Conservation (phyloP, 2,113 vertebrate species). For the Xiphophorus hellerii region DNA sequence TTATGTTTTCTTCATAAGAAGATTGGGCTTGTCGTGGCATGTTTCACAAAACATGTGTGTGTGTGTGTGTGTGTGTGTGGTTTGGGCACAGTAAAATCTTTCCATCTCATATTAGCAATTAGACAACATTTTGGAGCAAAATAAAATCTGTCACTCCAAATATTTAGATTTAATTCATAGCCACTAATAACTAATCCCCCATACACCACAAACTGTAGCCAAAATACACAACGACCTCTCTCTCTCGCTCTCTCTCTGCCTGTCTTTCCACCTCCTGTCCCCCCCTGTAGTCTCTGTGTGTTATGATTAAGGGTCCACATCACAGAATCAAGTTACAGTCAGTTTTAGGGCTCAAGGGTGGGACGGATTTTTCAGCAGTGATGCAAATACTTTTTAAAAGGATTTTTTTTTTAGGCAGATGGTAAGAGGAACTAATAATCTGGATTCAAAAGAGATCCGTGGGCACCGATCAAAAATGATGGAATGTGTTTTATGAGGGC, state of each 20-base stretch:
- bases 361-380: slow-evolving; percentile 55
- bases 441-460: slow-evolving; percentile 13
- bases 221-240: slow-evolving; percentile 60
- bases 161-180: slow-evolving; percentile 61
- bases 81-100: neutral
- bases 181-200: slow-evolving; percentile 47
- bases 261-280: neutral
- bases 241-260: neutral
- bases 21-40: neutral
- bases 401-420: slow-evolving; percentile 23
- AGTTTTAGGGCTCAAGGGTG: slow-evolving; percentile 45
- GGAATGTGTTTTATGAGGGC: slow-evolving; percentile 12
- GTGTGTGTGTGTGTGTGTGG: neutral
- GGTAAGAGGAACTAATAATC: slow-evolving; percentile 26
- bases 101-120: slow-evolving; percentile 11
- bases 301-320: slow-evolving; percentile 52
- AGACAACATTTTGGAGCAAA: slow-evolving; percentile 37
- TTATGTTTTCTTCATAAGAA: neutral
- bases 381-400: slow-evolving; percentile 48
- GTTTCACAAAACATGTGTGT: neutral
- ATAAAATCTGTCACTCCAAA: slow-evolving; percentile 46
- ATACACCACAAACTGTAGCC: slow-evolving; percentile 41
- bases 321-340: slow-evolving; percentile 67
- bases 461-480: slow-evolving; percentile 1
- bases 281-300: slow-evolving; percentile 34